Conservation (phyloP, 2,888 invertebrate species). For the Stegophylla sp. region DNA sequence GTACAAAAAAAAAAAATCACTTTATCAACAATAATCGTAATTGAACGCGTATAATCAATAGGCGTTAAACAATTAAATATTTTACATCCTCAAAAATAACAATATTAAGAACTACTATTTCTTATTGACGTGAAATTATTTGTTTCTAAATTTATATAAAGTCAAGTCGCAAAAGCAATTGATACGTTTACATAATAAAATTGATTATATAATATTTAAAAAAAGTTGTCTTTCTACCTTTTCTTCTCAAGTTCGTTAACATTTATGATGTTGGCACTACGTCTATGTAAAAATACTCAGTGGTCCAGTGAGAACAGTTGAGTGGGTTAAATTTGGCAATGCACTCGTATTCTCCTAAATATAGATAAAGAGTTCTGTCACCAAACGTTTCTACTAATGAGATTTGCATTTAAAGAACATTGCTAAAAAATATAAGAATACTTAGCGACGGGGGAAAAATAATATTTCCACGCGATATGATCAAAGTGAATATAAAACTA, state of each 20-base stretch:
- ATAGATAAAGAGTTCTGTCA: constrained; percentile 52
- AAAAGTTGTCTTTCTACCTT: constrained; percentile 31
- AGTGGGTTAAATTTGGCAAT: constrained; percentile 51
- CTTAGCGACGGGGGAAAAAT: neutral
- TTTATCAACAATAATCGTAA: too few species aligned
- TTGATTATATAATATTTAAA: constrained; percentile 11
- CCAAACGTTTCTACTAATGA: constrained; percentile 46
- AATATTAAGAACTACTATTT: too few species aligned
- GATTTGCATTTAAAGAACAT: constrained; percentile 37
- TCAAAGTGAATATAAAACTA: neutral
- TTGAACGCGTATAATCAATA: too few species aligned
- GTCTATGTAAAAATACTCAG: constrained; percentile 36
- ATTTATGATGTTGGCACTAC: constrained; percentile 40
- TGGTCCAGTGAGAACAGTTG: constrained; percentile 44
- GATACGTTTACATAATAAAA: neutral
- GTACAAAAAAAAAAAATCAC: too few species aligned
- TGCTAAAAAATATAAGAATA: neutral
- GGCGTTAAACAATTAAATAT: too few species aligned
- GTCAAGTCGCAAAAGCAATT: neutral
- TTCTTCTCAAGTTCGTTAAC: constrained; percentile 49
- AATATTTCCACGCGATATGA: too few species aligned
- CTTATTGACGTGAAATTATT: too few species aligned
- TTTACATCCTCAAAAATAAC: too few species aligned
- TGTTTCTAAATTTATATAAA: too few species aligned
- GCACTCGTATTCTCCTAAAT: constrained; percentile 32